Evolutionary conservation across 2,113 vertebrate species (phyloP).

Genomic region (Donacobius atricapilla): DNA sequence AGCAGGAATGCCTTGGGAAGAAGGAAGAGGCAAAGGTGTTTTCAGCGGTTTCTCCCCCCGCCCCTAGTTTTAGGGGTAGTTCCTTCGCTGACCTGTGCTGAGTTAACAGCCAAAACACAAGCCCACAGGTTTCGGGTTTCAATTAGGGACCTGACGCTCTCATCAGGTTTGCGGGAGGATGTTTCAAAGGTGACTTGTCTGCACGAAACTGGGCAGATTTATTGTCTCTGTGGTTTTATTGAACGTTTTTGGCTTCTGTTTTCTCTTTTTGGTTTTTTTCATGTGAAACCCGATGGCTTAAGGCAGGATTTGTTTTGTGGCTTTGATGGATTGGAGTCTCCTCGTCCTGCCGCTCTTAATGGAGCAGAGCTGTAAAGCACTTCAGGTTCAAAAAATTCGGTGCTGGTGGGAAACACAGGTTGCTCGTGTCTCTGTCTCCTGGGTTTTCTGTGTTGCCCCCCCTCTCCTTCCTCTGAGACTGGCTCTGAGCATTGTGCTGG

Average conservation of each 20-base stretch:
- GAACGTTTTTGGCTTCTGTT: slow-evolving; percentile 49
- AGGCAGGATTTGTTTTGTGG: slow-evolving; percentile 30
- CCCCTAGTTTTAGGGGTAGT: too few relatives aligned
- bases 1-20: neutral
- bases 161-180: slow-evolving; percentile 20
- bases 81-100: neutral
- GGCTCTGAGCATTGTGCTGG: neutral
- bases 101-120: neutral
- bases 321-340: slow-evolving; percentile 39
- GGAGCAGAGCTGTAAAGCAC: neutral
- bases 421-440: rapidly evolving
- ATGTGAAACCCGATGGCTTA: slow-evolving; percentile 7
- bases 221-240: slow-evolving; percentile 47
- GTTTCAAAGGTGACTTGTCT: slow-evolving; percentile 47
- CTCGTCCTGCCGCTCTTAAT: neutral
- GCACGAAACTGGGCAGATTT: slow-evolving; percentile 24
- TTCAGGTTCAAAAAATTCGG: neutral
- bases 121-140: neutral
- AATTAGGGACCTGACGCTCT: neutral
- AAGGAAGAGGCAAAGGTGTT: neutral
- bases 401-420: neutral
- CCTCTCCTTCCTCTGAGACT: neutral
- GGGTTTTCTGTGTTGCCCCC: neutral
- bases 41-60: rapidly evolving
- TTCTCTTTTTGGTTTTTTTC: neutral